A percentile compares a stretch with the other conserved stretches of the same genome.
Conservation (phyloP, 2,113 vertebrate genomes). For the Balaeniceps rex region DNA sequence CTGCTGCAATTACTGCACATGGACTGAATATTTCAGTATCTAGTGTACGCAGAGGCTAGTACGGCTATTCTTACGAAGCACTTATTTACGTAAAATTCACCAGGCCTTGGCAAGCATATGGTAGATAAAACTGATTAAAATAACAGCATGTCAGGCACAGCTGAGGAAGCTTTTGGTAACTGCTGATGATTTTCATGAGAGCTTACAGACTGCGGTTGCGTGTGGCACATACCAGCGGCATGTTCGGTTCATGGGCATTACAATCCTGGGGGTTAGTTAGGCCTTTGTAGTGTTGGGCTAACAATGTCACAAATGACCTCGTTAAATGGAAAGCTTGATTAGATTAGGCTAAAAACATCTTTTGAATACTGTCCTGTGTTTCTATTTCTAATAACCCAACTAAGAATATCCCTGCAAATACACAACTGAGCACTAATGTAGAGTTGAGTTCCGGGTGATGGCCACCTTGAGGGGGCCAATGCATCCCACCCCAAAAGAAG, state of each 20-base stretch:
- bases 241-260: too few species aligned
- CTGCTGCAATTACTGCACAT: neutral
- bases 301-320: neutral
- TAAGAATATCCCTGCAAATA: neutral
- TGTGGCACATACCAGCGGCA: neutral
- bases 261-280: neutral
- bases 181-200: neutral
- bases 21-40: neutral
- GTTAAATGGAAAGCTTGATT: neutral
- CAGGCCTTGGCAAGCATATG: neutral
- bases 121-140: neutral
- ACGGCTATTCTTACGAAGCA: neutral
- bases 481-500: neutral
- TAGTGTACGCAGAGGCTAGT: neutral
- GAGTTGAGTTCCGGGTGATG: neutral
- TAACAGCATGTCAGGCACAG: too few species aligned
- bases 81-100: neutral
- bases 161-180: neutral
- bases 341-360: neutral
- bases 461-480: neutral
- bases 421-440: too few species aligned
- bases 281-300: neutral
- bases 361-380: neutral
- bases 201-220: neutral
- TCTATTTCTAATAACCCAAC: neutral